A percentile compares a stretch with the other conserved stretches of the same genome.
These are phyloP conservation scores for Meloidogyne exigua DNA, from an alignment of 1,140 invertebrate genomes.

Conservation along the genomic window DNA sequence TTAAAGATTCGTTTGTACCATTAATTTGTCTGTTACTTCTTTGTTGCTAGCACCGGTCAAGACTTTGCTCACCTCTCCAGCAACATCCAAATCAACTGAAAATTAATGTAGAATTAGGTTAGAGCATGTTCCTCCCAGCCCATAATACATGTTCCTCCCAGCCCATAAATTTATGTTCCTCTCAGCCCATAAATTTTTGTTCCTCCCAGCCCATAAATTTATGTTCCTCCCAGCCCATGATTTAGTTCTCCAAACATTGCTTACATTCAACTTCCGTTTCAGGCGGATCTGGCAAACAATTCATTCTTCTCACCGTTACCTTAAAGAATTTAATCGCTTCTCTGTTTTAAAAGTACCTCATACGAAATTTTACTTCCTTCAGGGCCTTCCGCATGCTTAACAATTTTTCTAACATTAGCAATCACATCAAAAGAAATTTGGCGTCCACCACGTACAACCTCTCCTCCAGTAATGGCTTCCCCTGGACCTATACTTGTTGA, in stretches of 20 bases:
- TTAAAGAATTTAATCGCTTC: not conserved
- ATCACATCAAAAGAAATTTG: constrained; percentile 63
- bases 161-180: not conserved
- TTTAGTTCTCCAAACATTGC: not conserved
- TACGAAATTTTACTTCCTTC: constrained; percentile 48
- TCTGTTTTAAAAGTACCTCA: constrained; percentile 32
- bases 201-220: not conserved
- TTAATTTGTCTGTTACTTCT: constrained; percentile 50
- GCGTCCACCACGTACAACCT: constrained; percentile 55
- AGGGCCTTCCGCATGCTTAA: constrained; percentile 31
- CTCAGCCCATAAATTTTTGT: not conserved
- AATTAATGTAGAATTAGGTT: too few relatives aligned
- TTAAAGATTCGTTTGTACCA: not conserved
- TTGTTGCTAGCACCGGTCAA: constrained; percentile 41
- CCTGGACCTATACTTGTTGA: constrained; percentile 52
- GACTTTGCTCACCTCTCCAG: constrained; percentile 45
- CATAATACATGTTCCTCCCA: not conserved
- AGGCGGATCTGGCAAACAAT: constrained; percentile 60
- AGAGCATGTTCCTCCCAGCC: too few relatives aligned
- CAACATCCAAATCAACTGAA: constrained; percentile 49
- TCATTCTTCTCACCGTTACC: constrained; percentile 59
- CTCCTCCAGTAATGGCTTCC: constrained; percentile 61
- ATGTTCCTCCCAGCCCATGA: too few relatives aligned
- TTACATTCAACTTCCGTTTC: constrained; percentile 59
- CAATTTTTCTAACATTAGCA: constrained; percentile 59